These are phyloP conservation scores for Asobara japonica DNA, from an alignment of 1,140 invertebrate species.

Conservation along the genomic window DNA sequence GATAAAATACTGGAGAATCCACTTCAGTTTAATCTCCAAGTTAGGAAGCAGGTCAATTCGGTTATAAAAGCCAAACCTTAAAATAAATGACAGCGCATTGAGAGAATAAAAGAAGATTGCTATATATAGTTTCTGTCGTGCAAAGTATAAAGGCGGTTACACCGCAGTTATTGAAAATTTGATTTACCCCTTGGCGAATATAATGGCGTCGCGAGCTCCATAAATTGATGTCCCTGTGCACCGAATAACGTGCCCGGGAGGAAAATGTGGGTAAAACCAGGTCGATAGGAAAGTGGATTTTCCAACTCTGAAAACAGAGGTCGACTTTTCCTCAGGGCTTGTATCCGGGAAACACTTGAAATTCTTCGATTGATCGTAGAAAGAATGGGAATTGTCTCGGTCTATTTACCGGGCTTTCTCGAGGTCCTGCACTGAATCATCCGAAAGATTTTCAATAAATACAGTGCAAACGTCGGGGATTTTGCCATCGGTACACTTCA, in stretches of 20 bases:
- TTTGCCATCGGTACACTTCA: too few relatives aligned
- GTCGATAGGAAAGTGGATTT: not conserved
- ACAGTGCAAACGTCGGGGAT: not conserved
- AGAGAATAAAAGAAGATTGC: too few relatives aligned
- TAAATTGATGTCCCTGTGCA: slow-evolving; percentile 22
- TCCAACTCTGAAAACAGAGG: not conserved
- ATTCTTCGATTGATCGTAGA: not conserved
- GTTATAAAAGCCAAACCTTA: too few relatives aligned
- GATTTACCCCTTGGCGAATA: slow-evolving; percentile 27
- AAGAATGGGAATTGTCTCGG: not conserved
- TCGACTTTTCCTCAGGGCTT: not conserved
- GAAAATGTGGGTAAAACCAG: not conserved
- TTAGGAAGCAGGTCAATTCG: not conserved
- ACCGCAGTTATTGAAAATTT: slow-evolving; percentile 33
- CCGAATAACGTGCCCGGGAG: slow-evolving; percentile 9
- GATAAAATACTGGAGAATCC: not conserved
- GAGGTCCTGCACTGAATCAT: too few relatives aligned
- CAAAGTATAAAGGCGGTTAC: not conserved
- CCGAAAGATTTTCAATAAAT: slow-evolving; percentile 36
- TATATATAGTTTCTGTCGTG: not conserved
- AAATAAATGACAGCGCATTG: too few relatives aligned
- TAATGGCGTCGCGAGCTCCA: slow-evolving; percentile 20
- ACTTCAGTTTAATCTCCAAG: slow-evolving; percentile 9
- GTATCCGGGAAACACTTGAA: not conserved
- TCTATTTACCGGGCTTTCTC: not conserved